These are phyloP conservation scores for Falco peregrinus DNA, from an alignment of 2,797 vertebrate species.

Conservation along the genomic window DNA sequence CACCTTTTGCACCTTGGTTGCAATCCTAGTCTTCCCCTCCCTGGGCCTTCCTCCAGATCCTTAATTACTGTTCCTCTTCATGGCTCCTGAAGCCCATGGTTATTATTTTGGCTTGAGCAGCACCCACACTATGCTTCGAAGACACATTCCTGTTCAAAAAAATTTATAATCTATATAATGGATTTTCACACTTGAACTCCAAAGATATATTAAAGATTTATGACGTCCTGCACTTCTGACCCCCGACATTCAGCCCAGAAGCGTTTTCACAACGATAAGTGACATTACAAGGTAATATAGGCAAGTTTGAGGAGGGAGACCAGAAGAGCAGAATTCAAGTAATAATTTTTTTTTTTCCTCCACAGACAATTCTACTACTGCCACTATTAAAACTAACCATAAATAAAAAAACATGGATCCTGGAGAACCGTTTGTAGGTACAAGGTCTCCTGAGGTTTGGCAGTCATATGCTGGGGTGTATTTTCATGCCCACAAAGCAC, in stretches of 20 bases:
- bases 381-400: background rate
- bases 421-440: background rate
- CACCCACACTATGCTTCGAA: background rate
- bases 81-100: background rate
- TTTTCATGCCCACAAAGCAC: background rate
- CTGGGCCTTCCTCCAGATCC: background rate
- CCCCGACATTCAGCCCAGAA: background rate
- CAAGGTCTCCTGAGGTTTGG: background rate
- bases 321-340: background rate
- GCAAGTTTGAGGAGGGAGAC: background rate
- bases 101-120: constrained; percentile 24
- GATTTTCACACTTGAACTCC: constrained; percentile 64
- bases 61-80: constrained; percentile 38
- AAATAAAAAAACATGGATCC: background rate
- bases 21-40: background rate
- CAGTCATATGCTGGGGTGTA: background rate
- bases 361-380: background rate
- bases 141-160: constrained; percentile 20
- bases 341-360: background rate
- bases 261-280: background rate
- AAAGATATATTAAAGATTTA: constrained; percentile 56
- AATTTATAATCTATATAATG: constrained; percentile 42
- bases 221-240: background rate
- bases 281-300: constrained; percentile 21
- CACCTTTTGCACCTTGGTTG: constrained; percentile 24